Evolutionary conservation across 1,140 invertebrate species (phyloP).

Genomic region (Euura lappo): DNA sequence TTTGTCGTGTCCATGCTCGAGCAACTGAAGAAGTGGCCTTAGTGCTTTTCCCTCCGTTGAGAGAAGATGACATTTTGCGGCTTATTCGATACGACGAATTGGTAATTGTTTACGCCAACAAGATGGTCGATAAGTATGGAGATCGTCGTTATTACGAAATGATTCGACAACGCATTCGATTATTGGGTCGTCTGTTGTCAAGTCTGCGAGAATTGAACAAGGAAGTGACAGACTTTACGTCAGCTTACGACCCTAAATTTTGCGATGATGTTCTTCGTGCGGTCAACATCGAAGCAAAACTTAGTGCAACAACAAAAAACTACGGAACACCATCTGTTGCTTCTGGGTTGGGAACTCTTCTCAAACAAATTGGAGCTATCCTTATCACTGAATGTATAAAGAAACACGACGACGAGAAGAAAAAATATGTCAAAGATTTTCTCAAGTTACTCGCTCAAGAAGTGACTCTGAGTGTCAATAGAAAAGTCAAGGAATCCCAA

Average conservation of each 20-base stretch:
- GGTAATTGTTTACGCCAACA: slow-evolving; percentile 25
- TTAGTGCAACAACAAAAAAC: slow-evolving; percentile 2
- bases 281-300: slow-evolving; percentile 16
- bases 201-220: slow-evolving; percentile 12
- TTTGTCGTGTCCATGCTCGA: slow-evolving; percentile 16
- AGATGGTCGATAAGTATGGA: slow-evolving; percentile 13
- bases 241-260: slow-evolving; percentile 20
- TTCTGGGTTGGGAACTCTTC: slow-evolving; percentile 10
- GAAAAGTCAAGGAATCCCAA: no score
- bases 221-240: slow-evolving; percentile 21
- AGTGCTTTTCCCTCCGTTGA: slow-evolving; percentile 20
- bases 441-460: no score
- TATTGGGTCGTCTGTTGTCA: slow-evolving; percentile 19
- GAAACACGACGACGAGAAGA: slow-evolving; percentile 8
- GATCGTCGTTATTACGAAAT: slow-evolving; percentile 17
- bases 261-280: slow-evolving; percentile 20
- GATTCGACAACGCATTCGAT: slow-evolving; percentile 20
- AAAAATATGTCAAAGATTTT: no score
- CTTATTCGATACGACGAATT: slow-evolving; percentile 25
- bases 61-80: slow-evolving; percentile 24
- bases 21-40: slow-evolving; percentile 16
- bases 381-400: slow-evolving; percentile 15
- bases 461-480: no score
- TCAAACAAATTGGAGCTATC: slow-evolving; percentile 19
- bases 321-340: slow-evolving; percentile 17